Base-by-base conservation (phyloP, 2,888 invertebrate species). In the Oscheius sp. region DNA sequence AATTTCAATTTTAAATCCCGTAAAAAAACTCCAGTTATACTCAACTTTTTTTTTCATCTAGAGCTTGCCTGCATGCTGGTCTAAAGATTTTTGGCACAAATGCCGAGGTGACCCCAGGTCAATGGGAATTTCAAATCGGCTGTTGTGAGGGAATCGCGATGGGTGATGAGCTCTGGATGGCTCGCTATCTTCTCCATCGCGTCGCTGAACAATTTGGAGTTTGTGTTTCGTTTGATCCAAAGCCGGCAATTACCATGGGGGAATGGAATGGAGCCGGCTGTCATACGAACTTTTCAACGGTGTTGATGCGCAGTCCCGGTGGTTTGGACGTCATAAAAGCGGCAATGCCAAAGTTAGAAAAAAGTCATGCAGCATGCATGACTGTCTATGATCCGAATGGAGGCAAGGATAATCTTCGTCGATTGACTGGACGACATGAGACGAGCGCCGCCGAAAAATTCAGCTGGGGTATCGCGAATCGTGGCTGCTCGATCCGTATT, bases 251-350 rank as follows among this genome's bases (percentile, higher is more conserved):
- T 30, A 82, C 79, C n/a, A 76, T 73, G 72, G 82, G 82, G 20
- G 92, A 93, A 86, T 95, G 94, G 94, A 95, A 95, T 86, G 94
- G 94, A 1, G 94, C 96, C 56, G 96, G 96, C 0, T 95, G 94
- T 0, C 95, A 96, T 87, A 93, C 93, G 67, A 97, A 97, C 88
- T 95, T 94, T 89, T 95, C 95, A 12, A 96, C 95, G 0, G 91
- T 91, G 86, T 89, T 90, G 33, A 96, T 95, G 95, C 90, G 96
- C 57, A 67, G 62, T 9, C 70, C 72, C 2, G 80, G 79, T 6
- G 82, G 82, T 12, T 36, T 80, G 9, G 71, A 70, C 26, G 78
- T 69, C 38, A 80, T 82, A 50, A 69, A 80, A 47, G 64, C 62
- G n/a, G 68, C 68, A 2, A 57, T 62, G 50, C 57, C 47, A 87